phyloP scores from a whole-genome alignment of 2,888 invertebrate genomes.

The Ctenicera cuprea region DNA sequence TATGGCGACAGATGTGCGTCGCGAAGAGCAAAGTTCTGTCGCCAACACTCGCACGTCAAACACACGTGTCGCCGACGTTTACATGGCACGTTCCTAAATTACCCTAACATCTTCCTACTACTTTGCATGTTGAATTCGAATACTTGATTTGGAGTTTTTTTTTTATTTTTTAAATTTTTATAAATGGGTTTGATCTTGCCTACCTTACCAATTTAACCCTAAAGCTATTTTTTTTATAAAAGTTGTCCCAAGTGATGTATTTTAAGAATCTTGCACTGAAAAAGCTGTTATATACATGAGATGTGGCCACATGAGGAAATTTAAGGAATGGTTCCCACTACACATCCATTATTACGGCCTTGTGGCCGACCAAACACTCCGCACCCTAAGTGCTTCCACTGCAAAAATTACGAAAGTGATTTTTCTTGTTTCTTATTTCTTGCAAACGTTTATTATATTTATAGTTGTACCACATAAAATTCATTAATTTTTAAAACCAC shows the following conservation, averaged over 20 bases:
- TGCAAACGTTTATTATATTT: no score
- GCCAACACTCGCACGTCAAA: conserved; percentile 12
- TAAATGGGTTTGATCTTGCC: conserved; percentile 4
- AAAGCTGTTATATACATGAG: conserved; percentile 1
- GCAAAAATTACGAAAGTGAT: not conserved
- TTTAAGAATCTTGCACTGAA: not conserved
- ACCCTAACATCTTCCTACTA: conserved; percentile 1
- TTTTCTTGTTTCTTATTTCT: not conserved
- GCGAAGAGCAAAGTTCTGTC: conserved; percentile 31
- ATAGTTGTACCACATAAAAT: no score
- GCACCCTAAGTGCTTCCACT: no score
- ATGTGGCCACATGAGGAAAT: not conserved
- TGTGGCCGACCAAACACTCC: conserved; percentile 1
- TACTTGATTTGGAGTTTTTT: conserved; percentile 32
- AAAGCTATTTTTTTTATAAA: no score
- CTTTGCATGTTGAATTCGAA: conserved; percentile 7
- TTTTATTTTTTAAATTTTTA: conserved; percentile 41
- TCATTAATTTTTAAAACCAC: no score
- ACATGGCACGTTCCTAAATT: conserved; percentile 19
- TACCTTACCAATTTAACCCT: no score
- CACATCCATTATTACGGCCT: not conserved
- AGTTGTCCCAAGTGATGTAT: no score
- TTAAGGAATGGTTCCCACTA: not conserved
- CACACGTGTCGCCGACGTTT: conserved; percentile 17
- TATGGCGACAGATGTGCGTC: conserved; percentile 20